phyloP scores from a whole-genome alignment of 2,797 vertebrate species.

The Catharus ustulatus region DNA sequence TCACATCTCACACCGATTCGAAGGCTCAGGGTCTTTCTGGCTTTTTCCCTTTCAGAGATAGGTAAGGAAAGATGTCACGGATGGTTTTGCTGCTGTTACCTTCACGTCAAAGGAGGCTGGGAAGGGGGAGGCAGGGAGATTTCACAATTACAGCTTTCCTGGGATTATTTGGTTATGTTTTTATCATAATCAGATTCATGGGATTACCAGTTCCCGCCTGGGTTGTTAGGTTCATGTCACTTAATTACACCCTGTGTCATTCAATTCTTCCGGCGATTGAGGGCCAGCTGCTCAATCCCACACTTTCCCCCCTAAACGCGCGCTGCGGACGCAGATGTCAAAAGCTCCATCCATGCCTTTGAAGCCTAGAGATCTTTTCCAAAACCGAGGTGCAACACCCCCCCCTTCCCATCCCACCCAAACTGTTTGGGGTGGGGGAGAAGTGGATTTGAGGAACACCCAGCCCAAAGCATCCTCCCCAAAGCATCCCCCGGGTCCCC shows the following conservation, averaged over 20 bases:
- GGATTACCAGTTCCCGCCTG: conserved; percentile 42
- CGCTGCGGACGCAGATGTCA: conserved; percentile 30
- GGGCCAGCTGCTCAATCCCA: conserved; percentile 39
- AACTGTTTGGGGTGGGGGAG: background rate
- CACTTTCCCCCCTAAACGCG: conserved; percentile 9
- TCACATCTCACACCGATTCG: background rate
- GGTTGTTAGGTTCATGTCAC: conserved; percentile 35
- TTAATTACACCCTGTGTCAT: conserved; percentile 38
- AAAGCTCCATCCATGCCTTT: conserved; percentile 31
- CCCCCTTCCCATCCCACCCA: conserved; percentile 32
- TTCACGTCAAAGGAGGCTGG: conserved; percentile 23
- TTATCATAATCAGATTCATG: conserved; percentile 24
- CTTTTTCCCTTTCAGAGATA: conserved; percentile 27
- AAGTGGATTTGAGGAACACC: background rate
- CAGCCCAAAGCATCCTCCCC: background rate
- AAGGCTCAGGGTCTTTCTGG: background rate
- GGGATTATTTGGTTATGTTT: conserved; percentile 26
- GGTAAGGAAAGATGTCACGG: conserved; percentile 14
- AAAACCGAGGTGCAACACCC: background rate
- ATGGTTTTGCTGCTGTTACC: conserved; percentile 29
- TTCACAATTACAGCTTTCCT: conserved; percentile 37
- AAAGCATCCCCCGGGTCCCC: background rate
- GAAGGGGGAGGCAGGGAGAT: conserved; percentile 39
- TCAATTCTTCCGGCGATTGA: conserved; percentile 30
- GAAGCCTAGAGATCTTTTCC: conserved; percentile 56